Evolutionary conservation across 92 coral and sea anemone genomes (phyloP), one percentile per base, ranked within the genome.

Genomic region (Palythoa grandis): DNA sequence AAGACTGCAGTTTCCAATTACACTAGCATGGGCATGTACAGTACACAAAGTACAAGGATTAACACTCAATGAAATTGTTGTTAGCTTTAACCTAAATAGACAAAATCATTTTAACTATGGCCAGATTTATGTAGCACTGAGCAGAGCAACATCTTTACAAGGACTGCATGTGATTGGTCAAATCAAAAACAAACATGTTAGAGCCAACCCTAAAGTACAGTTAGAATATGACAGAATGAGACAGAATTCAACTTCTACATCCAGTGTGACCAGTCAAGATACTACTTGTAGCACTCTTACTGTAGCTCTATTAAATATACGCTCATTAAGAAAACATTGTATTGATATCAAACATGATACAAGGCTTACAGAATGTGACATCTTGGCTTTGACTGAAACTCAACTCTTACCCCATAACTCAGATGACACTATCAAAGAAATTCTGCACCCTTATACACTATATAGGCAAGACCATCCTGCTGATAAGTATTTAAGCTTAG

Each of bases 1-100:
- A 77, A 57, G 93, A 77, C 11, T 88, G 17, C 94, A 93, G 83
- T 91, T 91, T 88, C 91, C 95, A 52, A 53, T 92, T 40, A 92
- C 47, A 40, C 47, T 40, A 40, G 47, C 47, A 40, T 40, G 47
- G 47, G 47, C 47, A 40, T 40, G 47, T 40, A 40, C 47, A 40
- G 47, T 40, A 40, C 47, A 40, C 47, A 40, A 40, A 40, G 47
- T 40, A 40, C 95, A 92, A 79, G 95, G 91, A 54, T 72, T 80
- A 22, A 82, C 93, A 56, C 65, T 93, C 29, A 67, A 82, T 74
- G 52, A 88, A 4, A 70, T 89, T 86, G 95, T 92, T 22, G 38
- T 92, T 63, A 89, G 89, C 86, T 73, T 83, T 77, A 84, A 83
- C 12, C 66, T 92, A 70, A 13, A 11, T 47, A 90, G 71, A 25